These are phyloP conservation scores for Rattus rattus DNA, from an alignment of 2,113 vertebrate species.

Conservation along the genomic window DNA sequence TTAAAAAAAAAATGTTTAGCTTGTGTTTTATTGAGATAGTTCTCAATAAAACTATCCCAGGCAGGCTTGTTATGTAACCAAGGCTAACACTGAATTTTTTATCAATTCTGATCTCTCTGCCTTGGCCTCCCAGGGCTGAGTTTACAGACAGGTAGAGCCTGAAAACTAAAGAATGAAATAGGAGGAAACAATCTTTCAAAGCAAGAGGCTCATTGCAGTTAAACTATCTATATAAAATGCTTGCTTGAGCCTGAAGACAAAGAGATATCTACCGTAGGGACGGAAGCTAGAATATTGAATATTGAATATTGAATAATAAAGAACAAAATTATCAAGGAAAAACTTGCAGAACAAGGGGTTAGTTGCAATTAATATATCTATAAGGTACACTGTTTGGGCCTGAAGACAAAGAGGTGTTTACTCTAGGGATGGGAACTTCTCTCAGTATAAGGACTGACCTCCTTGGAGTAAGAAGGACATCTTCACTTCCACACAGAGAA, in stretches of 20 bases:
- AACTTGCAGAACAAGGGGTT: neutral
- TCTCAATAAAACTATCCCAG: neutral
- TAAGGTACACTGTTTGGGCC: neutral
- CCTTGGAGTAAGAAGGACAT: neutral
- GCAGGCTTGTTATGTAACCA: neutral
- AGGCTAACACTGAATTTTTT: neutral
- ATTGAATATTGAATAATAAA: conserved; percentile 43
- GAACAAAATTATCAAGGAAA: neutral
- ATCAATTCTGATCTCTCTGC: neutral
- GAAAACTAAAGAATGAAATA: conserved; percentile 50
- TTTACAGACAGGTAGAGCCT: neutral
- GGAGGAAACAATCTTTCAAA: neutral
- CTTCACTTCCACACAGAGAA: neutral
- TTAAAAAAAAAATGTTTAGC: neutral
- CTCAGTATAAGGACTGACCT: neutral
- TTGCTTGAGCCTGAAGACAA: too few species aligned
- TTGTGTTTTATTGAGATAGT: neutral
- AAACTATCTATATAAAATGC: neutral
- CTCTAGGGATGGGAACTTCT: neutral
- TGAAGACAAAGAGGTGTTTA: neutral
- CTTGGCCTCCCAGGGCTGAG: neutral
- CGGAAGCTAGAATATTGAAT: neutral
- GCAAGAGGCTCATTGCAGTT: neutral
- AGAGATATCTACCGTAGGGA: neutral
- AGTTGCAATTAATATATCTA: neutral